Evolutionary conservation across 2,888 invertebrate genomes (phyloP), one percentile per base, ranked within the genome.

Genomic region (Eilema griseolum): DNA sequence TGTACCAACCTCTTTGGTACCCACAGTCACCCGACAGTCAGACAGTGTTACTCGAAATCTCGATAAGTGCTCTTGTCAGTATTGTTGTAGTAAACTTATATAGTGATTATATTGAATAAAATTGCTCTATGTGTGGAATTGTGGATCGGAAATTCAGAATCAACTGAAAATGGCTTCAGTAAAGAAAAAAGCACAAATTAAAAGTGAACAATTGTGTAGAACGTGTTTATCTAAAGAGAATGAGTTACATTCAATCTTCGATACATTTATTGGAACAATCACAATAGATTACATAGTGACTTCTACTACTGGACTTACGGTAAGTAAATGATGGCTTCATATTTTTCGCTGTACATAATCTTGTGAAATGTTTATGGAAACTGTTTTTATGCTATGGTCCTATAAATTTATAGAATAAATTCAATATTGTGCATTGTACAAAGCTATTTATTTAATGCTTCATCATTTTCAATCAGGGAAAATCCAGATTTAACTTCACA

Each of bases 171-270:
- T 90, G 90, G 86, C 88, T 80, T 82, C 87, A 41, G 66, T 79
- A 41, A 77, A 69, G 56, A 81, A 82, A 67, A 81, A 76, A 69
- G 75, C 80, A 23, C 84, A 86, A 81, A 86, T 92, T 69, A 91
- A 91, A 84, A 84, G 88, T 75, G 92, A 92, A 84, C 83, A 90
- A 71, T 73, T 94, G 65, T 95, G 95, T 79, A 86, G 95, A 70
- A 94, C 94, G n/a, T 95, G 95, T 84, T 85, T 95, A 76, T 85
- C 89, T 3, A 92, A 91, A 83, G 92, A 93, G 73, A 87, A 84
- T 70, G 88, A 89, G 68, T 82, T 93, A 71, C 82, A 87, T 79
- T 91, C 93, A 0, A 82, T 95, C 16, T 94, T 92, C 77, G 91
- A 91, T 73, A 80, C 86, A 56, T 82, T 75, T 72, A 73, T 85